Percentiles rank a stretch among this genome's conserved stretches.
Conservation (phyloP, 2,113 vertebrate species). For the Ochotona princeps region DNA sequence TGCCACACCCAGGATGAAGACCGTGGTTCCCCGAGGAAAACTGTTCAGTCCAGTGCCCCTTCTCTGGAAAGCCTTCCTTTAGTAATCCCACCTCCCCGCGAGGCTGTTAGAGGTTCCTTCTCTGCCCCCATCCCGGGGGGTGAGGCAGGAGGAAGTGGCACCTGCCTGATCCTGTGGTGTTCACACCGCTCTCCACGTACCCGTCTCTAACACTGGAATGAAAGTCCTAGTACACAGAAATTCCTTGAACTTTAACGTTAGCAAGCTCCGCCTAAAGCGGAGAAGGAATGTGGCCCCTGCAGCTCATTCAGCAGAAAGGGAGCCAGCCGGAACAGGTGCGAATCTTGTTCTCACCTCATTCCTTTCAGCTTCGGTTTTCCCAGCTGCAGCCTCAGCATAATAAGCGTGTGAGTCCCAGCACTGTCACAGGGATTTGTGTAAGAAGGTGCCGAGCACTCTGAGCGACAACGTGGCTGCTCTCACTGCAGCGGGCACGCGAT, state of each 20-base stretch:
- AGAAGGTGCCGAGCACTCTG: background rate
- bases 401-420: background rate
- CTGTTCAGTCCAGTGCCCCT: background rate
- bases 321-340: background rate
- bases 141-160: background rate
- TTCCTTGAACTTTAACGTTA: background rate
- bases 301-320: background rate
- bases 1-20: background rate
- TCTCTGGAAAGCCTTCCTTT: background rate
- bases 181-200: background rate
- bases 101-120: background rate
- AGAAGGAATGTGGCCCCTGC: background rate
- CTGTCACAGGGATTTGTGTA: background rate
- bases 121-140: too few species aligned
- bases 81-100: accelerated
- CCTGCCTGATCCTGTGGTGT: too few species aligned
- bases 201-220: background rate
- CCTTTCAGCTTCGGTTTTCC: background rate
- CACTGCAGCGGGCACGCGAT: background rate
- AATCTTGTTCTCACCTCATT: background rate
- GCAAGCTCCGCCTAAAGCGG: background rate
- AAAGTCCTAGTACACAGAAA: background rate
- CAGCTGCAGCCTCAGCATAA: background rate
- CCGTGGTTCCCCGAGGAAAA: background rate
- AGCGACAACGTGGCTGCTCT: background rate